Evolutionary conservation across 2,113 vertebrate species (phyloP), one percentile per base, ranked within the genome.

Genomic region (Varanus salvator): DNA sequence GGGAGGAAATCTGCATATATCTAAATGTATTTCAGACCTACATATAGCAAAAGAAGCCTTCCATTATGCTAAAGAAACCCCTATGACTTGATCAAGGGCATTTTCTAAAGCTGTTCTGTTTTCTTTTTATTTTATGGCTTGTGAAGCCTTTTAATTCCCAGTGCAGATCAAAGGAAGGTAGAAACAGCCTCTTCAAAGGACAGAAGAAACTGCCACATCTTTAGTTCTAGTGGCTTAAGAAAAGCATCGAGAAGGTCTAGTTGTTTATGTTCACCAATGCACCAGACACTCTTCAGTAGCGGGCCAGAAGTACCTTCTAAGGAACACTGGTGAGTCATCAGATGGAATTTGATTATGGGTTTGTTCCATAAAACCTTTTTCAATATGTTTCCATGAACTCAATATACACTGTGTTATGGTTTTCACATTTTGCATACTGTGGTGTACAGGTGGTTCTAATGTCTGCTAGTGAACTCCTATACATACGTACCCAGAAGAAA

Each of bases 141-240:
- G 29, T 81, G 52, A 44, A 29, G 60, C 0, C 23, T 15, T 31
- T 31, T 54, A 44, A 19, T 71, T 84, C 52, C 52, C 80, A 80
- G 85, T 31, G 50, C 83, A 66, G 85, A 84, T 91, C 29, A 91
- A 88, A 93, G 17, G 80, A 11, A 74, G 52, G 74, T 54, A 60
- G 74, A 48, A n/a, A 75, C 34, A n/a, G 5, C 8, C 38, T 50
- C 89, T 74, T 82, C 83, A 48, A 81, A 44, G 34, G 68, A 81
- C 82, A 60, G 4, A 5, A 27, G 76, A 82, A 92, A 68, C 0
- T 54, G 29, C 29, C 48, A 34, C 91, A 74, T 69, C 92, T 78
- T 84, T 15, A n/a, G 1, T 50, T 7, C 54, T 27, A 31, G 12
- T 54, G 77, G 29, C 77, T 31, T 0, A 1, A 83, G 31, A 31